Percentiles rank a stretch among this genome's conserved stretches.
Conservation (phyloP, 1,140 invertebrate species). For the Drosophila aff. region DNA sequence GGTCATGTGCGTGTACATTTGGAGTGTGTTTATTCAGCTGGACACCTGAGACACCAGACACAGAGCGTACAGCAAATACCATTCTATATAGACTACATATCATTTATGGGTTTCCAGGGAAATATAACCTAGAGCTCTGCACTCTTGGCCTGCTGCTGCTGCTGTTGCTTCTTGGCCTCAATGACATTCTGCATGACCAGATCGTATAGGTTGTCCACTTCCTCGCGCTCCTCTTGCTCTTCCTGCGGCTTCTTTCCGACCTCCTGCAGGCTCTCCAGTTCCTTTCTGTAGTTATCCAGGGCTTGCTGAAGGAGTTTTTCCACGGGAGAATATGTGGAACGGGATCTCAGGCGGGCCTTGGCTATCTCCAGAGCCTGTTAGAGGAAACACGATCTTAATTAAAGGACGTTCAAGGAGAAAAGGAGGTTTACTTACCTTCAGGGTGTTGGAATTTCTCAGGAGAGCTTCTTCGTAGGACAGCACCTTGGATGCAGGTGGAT, state of each 20-base stretch:
- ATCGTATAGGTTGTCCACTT: conserved; percentile 57
- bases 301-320: conserved; percentile 76
- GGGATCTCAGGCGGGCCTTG: conserved; percentile 79
- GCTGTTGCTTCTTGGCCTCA: conserved; percentile 44
- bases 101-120: conserved; percentile 45
- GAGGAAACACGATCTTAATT: background rate
- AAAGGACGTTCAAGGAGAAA: background rate
- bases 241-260: background rate
- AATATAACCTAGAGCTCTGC: conserved; percentile 33
- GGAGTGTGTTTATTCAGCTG: conserved; percentile 72
- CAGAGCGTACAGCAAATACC: conserved; percentile 39
- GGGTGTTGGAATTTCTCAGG: conserved; percentile 68
- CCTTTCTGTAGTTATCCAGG: conserved; percentile 71
- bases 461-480: conserved; percentile 78
- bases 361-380: conserved; percentile 77
- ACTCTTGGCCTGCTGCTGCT: conserved; percentile 38
- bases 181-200: conserved; percentile 69
- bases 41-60: conserved; percentile 34
- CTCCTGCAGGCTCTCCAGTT: conserved; percentile 48
- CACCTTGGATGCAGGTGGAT: conserved; percentile 46
- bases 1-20: conserved; percentile 50
- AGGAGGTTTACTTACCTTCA: conserved; percentile 57
- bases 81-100: conserved; percentile 4
- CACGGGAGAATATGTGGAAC: conserved; percentile 78
- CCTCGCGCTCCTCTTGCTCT: conserved; percentile 9